Evolutionary conservation across 2,113 vertebrate species (phyloP).

Genomic region (Larimichthys polyactis): DNA sequence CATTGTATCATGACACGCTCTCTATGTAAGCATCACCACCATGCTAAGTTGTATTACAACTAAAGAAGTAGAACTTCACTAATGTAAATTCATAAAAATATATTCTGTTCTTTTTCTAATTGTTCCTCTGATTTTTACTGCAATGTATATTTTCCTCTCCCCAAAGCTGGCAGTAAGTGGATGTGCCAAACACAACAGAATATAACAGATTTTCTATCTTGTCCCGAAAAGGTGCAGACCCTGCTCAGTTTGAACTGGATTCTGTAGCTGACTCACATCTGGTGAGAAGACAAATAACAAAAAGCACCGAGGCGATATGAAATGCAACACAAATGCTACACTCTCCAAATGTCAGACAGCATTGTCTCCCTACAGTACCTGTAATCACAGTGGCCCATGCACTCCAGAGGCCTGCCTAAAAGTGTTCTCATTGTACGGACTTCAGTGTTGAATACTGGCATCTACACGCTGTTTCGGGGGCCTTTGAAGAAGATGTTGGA

Average conservation of each 20-base stretch:
- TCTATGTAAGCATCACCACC: constrained; percentile 8
- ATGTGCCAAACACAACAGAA: constrained; percentile 13
- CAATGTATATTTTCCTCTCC: background rate
- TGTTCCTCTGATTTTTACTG: constrained; percentile 3
- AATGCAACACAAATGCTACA: constrained; percentile 84
- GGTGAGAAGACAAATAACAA: constrained; percentile 45
- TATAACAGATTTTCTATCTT: background rate
- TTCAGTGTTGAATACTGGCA: constrained; percentile 32
- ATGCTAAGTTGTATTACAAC: constrained; percentile 5
- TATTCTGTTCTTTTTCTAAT: background rate
- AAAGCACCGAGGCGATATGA: constrained; percentile 80
- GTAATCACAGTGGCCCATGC: constrained; percentile 27
- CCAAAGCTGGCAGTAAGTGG: background rate
- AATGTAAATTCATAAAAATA: constrained; percentile 23
- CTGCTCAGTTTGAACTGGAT: constrained; percentile 34
- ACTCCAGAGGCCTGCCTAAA: constrained; percentile 12
- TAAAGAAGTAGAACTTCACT: background rate
- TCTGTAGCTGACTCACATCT: constrained; percentile 38
- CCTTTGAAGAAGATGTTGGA: background rate
- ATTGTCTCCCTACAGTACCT: constrained; percentile 41
- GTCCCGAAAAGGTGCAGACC: constrained; percentile 32
- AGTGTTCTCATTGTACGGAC: constrained; percentile 11
- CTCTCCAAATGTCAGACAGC: constrained; percentile 75
- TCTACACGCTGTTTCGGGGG: constrained; percentile 36
- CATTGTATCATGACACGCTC: constrained; percentile 22